Evolutionary conservation across 2,888 invertebrate genomes (phyloP).

Genomic region (Ormyrus thymus): DNA sequence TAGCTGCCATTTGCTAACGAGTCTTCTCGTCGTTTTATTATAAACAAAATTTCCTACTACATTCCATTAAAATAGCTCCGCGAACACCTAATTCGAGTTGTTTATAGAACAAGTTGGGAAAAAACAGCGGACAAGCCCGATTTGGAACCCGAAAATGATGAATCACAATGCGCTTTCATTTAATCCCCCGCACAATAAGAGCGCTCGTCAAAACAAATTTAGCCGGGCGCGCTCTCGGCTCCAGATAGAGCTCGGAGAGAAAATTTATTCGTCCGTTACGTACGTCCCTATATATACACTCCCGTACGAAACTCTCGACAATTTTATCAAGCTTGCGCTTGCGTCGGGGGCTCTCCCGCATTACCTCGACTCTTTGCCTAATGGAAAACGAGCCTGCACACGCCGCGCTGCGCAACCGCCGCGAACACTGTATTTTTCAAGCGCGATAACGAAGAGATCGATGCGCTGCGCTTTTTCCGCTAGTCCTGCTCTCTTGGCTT

Average conservation of each 20-base stretch:
- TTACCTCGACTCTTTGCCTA: neutral
- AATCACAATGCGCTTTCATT: constrained; percentile 19
- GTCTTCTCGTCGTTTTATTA: no score
- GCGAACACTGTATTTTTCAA: constrained; percentile 19
- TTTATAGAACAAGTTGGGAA: no score
- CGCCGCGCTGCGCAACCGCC: neutral
- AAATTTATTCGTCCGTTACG: constrained; percentile 30
- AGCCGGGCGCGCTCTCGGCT: neutral
- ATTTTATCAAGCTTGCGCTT: constrained; percentile 23
- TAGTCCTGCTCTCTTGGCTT: no score
- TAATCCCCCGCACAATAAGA: neutral
- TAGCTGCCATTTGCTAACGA: no score
- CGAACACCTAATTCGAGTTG: no score
- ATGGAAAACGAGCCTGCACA: constrained; percentile 32
- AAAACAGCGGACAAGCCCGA: no score
- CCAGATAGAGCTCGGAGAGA: neutral
- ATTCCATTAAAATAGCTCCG: no score
- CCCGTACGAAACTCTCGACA: constrained; percentile 12
- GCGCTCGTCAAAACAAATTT: constrained; percentile 20
- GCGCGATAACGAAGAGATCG: constrained; percentile 32
- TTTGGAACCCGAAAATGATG: neutral
- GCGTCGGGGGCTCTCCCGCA: neutral
- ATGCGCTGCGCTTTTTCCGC: neutral
- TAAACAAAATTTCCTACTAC: no score
- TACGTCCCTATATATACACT: no score